These are phyloP conservation scores for Euura lappo DNA, from an alignment of 1,140 invertebrate species.

Conservation along the genomic window DNA sequence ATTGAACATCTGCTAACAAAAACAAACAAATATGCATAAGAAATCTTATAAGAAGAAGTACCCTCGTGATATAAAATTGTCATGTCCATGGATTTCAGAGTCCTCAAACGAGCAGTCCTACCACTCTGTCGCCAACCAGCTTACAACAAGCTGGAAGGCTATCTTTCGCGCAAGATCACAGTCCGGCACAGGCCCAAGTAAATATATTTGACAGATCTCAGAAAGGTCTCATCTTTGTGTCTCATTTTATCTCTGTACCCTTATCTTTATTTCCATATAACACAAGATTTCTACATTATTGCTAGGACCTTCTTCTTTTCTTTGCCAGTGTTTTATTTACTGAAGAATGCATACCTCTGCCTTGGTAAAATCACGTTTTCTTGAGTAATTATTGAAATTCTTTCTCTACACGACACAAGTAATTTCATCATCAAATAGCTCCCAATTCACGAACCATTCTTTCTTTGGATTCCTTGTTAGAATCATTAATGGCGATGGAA, in stretches of 20 bases:
- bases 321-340: background rate
- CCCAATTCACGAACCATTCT: too few species aligned
- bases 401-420: too few species aligned
- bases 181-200: constrained; percentile 59
- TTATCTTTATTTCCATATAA: constrained; percentile 17
- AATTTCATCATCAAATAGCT: too few species aligned
- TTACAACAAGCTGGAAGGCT: constrained; percentile 62
- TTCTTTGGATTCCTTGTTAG: too few species aligned
- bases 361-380: too few species aligned
- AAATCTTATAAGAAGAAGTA: background rate
- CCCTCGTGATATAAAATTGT: too few species aligned
- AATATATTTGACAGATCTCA: constrained; percentile 53
- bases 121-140: constrained; percentile 76
- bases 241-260: constrained; percentile 4
- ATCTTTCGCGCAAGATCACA: constrained; percentile 62
- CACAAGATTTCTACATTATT: background rate
- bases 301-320: background rate
- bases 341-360: background rate
- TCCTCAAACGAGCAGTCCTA: constrained; percentile 72
- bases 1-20: too few species aligned
- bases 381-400: too few species aligned
- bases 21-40: too few species aligned
- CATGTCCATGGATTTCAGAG: constrained; percentile 64
- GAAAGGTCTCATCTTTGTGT: constrained; percentile 29
- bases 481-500: too few species aligned